phyloP scores from a whole-genome alignment of 2,888 invertebrate genomes.

The Agrotis exclamationis region DNA sequence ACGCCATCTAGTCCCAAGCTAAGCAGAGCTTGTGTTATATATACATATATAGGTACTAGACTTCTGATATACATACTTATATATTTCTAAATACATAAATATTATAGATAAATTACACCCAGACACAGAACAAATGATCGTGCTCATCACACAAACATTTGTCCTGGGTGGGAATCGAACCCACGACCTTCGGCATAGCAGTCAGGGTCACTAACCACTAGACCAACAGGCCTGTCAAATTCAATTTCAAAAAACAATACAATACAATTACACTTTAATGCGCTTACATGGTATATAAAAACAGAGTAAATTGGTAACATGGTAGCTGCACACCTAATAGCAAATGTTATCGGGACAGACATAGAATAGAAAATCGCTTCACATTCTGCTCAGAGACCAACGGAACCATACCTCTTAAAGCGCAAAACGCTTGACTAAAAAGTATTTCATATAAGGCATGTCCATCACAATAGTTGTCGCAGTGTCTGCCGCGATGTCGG shows the following conservation, averaged over 20 bases:
- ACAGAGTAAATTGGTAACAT: background rate
- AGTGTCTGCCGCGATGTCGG: slow-evolving; percentile 11
- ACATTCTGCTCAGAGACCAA: background rate
- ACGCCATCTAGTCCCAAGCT: no score
- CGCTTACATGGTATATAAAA: slow-evolving; percentile 5
- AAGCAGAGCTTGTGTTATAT: no score
- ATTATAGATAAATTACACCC: no score
- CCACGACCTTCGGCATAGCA: no score
- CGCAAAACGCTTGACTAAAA: slow-evolving; percentile 29
- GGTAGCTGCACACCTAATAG: background rate
- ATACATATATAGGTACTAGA: no score
- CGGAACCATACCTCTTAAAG: slow-evolving; percentile 28
- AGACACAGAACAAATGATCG: no score
- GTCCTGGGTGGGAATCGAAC: no score
- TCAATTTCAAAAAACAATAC: slow-evolving; percentile 30
- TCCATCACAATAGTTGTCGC: slow-evolving; percentile 15
- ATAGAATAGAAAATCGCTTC: background rate
- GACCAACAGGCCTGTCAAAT: no score
- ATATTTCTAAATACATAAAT: no score
- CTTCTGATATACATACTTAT: no score
- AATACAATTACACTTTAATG: slow-evolving; percentile 19
- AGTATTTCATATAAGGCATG: slow-evolving; percentile 38
- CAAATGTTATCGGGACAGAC: slow-evolving; percentile 2
- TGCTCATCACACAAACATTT: no score
- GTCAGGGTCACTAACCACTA: no score